Base-by-base conservation (phyloP, 64 coral and sea anemone genomes). In the Porites australiensis region DNA sequence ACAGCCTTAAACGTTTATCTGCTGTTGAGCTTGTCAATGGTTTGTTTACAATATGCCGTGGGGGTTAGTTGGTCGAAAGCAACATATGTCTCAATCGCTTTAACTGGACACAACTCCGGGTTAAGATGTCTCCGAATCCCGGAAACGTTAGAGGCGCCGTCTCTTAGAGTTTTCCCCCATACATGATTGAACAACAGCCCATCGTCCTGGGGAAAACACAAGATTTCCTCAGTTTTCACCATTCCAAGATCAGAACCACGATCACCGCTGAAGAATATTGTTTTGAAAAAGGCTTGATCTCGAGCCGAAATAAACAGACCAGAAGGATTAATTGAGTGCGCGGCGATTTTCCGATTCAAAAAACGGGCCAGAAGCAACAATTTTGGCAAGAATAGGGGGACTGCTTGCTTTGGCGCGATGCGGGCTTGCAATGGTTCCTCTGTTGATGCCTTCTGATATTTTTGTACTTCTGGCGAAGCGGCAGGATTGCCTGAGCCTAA, bases 281-380 rank as follows among this genome's bases (percentile, higher is more conserved):
- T n/a, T n/a, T n/a, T n/a, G n/a, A 77, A 77, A 18, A 48, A 77
- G 20, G 74, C 74, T 46, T 77, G 74, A 23, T 77, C 74, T 48
- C 43, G 74, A 15, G 74, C 43, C 8, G 8, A 16, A 10, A 77
- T 46, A 52, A 48, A 77, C 4, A 77, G 64, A 66, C 8, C 13
- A 66, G 0, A 66, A 18, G 64, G 64, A 20, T 14, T 8, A 20
- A 66, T 16, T 15, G 64, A 3, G 4, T 4, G 13, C 8, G 12
- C 64, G 11, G 64, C 64, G 0, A 66, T 66, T 14, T 66, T 66
- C 68, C 16, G 15, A 71, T 4, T 22, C 68, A n/a, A 23, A 22
- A 23, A 71, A 8, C 68, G 15, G 2, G 68, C 20, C 3, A 50
- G 47, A 18, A 58, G 76, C 49, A 58, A 51, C 2, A 79, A 4